A percentile compares a stretch with the other conserved stretches of the same genome.
Conservation (phyloP, 2,888 invertebrate species). For the Thera britannica region DNA sequence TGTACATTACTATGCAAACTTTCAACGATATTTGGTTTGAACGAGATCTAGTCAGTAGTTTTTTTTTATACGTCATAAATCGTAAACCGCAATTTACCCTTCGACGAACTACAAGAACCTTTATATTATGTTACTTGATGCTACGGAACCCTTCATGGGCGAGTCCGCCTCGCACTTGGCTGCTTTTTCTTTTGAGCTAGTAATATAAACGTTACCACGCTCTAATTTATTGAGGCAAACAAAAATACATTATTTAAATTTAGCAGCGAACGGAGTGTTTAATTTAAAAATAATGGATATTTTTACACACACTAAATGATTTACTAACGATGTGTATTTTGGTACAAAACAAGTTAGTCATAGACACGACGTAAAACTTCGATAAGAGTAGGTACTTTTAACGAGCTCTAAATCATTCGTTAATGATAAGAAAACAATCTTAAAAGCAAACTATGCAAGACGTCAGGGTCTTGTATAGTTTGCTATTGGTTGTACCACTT, state of each 20-base stretch:
- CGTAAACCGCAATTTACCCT: no score
- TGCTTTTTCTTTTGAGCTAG: no score
- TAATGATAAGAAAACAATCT: not conserved
- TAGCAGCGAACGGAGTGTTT: slow-evolving; percentile 13
- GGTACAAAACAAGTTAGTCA: slow-evolving; percentile 1
- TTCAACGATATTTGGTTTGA: no score
- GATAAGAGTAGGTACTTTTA: slow-evolving; percentile 4
- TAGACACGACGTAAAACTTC: not conserved
- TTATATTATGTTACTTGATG: no score
- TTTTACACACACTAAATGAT: slow-evolving; percentile 5
- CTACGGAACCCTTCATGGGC: no score
- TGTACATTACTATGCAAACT: no score
- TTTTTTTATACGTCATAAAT: no score
- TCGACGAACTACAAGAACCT: no score
- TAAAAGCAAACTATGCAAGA: not conserved
- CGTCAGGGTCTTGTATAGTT: not conserved
- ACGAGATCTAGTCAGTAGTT: no score
- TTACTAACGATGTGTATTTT: slow-evolving; percentile 12
- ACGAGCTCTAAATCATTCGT: slow-evolving; percentile 2
- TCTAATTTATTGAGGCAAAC: slow-evolving; percentile 22
- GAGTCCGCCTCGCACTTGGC: no score
- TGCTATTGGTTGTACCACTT: not conserved
- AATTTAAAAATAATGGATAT: slow-evolving; percentile 18
- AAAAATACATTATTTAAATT: slow-evolving; percentile 21
- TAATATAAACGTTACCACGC: slow-evolving; percentile 14